Evolutionary conservation across 2,888 invertebrate species (phyloP).

Genomic region (Crepidodera aurea): DNA sequence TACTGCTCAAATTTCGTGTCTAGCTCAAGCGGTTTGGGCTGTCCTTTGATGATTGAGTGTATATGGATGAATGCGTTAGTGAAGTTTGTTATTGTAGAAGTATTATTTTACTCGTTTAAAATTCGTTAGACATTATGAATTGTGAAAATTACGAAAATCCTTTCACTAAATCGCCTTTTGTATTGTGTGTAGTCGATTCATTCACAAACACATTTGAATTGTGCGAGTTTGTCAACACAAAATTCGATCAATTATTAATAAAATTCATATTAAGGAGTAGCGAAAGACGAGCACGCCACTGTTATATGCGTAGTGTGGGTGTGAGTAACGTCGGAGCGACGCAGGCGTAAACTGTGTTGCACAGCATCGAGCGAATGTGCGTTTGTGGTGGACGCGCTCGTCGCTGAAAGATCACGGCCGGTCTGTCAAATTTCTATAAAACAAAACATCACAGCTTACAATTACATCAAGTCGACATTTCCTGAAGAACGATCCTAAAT

Average conservation of each 20-base stretch:
- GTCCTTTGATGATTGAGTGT: too few species aligned
- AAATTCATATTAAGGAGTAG: background rate
- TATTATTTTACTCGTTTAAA: too few species aligned
- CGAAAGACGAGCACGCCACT: conserved; percentile 15
- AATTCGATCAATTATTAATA: background rate
- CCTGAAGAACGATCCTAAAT: conserved; percentile 21
- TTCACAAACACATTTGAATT: background rate
- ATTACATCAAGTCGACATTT: conserved; percentile 14
- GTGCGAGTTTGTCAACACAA: background rate
- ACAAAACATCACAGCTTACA: conserved; percentile 33
- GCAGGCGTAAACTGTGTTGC: conserved; percentile 48
- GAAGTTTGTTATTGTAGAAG: too few species aligned
- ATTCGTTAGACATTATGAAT: too few species aligned
- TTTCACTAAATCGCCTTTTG: too few species aligned
- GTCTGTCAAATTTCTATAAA: conserved; percentile 46
- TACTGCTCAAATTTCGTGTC: too few species aligned
- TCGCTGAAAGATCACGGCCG: conserved; percentile 46
- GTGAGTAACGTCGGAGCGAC: conserved; percentile 30
- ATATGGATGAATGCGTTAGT: too few species aligned
- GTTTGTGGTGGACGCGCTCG: conserved; percentile 49
- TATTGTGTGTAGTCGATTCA: too few species aligned
- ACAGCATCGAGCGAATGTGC: conserved; percentile 58
- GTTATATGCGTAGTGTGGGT: conserved; percentile 42
- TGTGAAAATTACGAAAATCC: too few species aligned
- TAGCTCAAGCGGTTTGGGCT: too few species aligned